These are phyloP conservation scores for Sprattus sprattus DNA, from an alignment of 2,113 vertebrate genomes.

Conservation along the genomic window DNA sequence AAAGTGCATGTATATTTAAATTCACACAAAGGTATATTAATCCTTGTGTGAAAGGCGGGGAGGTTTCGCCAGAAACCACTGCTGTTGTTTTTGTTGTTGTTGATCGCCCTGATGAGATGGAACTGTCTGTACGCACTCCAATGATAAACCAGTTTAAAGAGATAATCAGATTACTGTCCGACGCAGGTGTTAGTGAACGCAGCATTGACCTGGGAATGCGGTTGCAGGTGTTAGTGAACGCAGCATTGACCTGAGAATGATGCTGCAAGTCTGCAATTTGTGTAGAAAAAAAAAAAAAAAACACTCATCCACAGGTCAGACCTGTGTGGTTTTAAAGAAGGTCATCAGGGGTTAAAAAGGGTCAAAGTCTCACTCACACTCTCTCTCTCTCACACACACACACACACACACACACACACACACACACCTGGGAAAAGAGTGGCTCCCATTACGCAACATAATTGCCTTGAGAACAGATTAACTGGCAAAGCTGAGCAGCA, in stretches of 20 bases:
- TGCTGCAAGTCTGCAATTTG: not conserved
- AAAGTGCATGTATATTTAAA: not conserved
- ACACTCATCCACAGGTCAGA: not conserved
- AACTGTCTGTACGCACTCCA: not conserved
- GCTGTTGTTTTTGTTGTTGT: not conserved
- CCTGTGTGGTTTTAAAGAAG: not conserved
- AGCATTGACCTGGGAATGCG: not conserved
- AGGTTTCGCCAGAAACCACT: not conserved
- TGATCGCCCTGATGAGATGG: not conserved
- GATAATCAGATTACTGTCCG: conserved; percentile 2
- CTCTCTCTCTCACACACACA: not conserved
- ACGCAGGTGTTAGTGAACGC: not conserved
- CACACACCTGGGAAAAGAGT: not conserved
- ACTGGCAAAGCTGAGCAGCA: not conserved
- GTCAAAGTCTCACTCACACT: not conserved
- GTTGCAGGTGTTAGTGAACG: not conserved
- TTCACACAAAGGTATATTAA: not conserved
- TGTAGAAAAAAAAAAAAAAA: too few species aligned
- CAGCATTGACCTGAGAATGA: not conserved
- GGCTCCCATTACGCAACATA: not conserved
- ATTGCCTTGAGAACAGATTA: conserved; percentile 7
- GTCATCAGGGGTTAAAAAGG: not conserved
- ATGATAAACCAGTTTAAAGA: not conserved
- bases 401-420: not conserved
- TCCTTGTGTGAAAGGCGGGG: not conserved